Conservation (phyloP, 2,113 vertebrate genomes). For the Meles meles region DNA sequence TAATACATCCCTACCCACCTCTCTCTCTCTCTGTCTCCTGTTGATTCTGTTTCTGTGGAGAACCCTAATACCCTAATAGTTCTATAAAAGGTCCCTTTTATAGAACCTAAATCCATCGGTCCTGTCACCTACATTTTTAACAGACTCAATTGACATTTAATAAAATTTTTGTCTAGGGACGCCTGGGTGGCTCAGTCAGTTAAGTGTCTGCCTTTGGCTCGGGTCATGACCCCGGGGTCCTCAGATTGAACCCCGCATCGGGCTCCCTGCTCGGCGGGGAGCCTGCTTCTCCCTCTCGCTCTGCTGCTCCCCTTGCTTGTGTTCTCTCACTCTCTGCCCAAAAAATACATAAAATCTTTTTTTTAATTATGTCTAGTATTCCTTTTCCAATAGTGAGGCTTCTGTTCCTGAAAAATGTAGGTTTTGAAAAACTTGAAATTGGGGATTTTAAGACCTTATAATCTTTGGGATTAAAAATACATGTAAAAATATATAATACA, state of each 20-base stretch:
- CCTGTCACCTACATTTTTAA: not conserved
- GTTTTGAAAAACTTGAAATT: not conserved
- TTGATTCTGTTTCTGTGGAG: not conserved
- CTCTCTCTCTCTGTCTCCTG: not conserved
- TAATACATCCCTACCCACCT: not conserved
- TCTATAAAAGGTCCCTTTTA: not conserved
- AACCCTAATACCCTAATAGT: not conserved
- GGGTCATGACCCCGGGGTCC: too few relatives aligned
- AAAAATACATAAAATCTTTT: not conserved
- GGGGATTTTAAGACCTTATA: not conserved
- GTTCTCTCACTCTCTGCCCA: too few relatives aligned
- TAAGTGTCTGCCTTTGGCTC: too few relatives aligned
- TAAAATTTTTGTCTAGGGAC: not conserved
- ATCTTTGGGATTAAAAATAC: not conserved
- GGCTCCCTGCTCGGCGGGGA: too few relatives aligned
- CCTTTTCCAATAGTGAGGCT: not conserved
- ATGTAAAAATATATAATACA: too few relatives aligned
- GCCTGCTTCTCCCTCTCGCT: too few relatives aligned
- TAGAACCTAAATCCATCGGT: not conserved
- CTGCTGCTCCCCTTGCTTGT: too few relatives aligned
- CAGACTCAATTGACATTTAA: not conserved
- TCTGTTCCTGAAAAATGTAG: not conserved
- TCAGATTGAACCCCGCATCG: too few relatives aligned
- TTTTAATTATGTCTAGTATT: not conserved
- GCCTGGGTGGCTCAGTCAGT: too few relatives aligned